phyloP scores from a whole-genome alignment of 2,797 vertebrate genomes.

The Eulemur rubriventer region DNA sequence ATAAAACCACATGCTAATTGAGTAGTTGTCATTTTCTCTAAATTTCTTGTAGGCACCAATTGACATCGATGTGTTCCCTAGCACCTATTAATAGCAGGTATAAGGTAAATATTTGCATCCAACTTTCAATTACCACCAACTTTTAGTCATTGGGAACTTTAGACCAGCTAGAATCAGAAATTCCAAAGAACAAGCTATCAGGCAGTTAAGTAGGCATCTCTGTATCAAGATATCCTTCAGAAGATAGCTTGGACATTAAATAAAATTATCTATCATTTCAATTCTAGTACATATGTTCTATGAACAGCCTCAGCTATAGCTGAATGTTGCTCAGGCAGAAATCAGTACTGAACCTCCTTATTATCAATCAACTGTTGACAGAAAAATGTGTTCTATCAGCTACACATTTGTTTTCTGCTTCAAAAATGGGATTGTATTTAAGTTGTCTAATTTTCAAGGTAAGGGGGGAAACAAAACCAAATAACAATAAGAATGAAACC shows the following conservation, averaged over 20 bases:
- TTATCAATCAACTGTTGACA: background rate
- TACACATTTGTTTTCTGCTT: constrained; percentile 28
- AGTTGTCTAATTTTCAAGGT: constrained; percentile 19
- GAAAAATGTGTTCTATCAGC: background rate
- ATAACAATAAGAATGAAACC: background rate
- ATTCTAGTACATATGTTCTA: background rate
- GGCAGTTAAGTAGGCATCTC: background rate
- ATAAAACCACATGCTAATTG: background rate
- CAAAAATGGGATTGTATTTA: constrained; percentile 23
- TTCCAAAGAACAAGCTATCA: background rate
- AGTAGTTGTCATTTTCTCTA: constrained; percentile 4
- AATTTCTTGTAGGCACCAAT: background rate
- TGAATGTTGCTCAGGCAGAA: background rate
- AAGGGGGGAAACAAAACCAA: background rate
- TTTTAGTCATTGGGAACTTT: background rate
- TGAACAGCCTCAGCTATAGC: background rate
- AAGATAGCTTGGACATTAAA: background rate
- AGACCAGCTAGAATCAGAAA: background rate
- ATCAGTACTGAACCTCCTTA: background rate
- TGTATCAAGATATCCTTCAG: background rate
- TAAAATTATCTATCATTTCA: background rate
- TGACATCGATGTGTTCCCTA: background rate
- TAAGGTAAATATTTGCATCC: background rate
- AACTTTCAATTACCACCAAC: constrained; percentile 10
- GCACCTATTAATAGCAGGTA: background rate